Base-by-base conservation (phyloP, 2,797 vertebrate genomes). In the Bryconaethiops microstoma region DNA sequence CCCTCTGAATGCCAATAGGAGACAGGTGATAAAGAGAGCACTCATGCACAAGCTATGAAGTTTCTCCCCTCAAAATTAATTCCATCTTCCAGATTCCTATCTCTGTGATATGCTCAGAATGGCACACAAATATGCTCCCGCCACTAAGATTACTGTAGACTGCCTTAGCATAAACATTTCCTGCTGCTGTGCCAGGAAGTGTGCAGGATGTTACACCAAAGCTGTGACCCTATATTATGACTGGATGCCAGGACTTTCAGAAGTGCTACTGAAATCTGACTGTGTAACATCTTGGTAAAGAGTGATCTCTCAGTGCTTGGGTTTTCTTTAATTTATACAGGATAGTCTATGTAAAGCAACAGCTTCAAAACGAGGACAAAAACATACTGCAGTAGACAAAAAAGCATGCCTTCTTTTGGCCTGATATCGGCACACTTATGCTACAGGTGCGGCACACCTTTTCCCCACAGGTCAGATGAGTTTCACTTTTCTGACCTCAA, bases 81-180 rank as follows among this genome's bases (percentile, higher is more conserved):
- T 97, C 96, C 95, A 95, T 96, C 95, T 97, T 95, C 91, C 88
- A 97, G 96, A 98, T 97, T 94, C 92, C 95, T 95, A 96, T 97
- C 95, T 94, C 90, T 74, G 92, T 93, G 94, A 96, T 96, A 96
- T 95, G 95, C 95, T 94, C 94, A 96, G 96, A 97, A 96, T 95
- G 94, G 95, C 95, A 95, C 94, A 95, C 93, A 96, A 96, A 96
- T 95, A 96, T 95, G 93, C 92, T 92, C 91, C 92, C 92, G 92
- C 95, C 89, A 88, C 89, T 93, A 94, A 95, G 95, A 95, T 95
- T 95, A 95, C 93, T 84, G 87, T 92, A 87, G 94, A 94, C 94
- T 92, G 94, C 93, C 91, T 92, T 92, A 89, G 92, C 89, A 93
- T 94, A 93, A 90, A 92, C 87, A 92, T 92, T 94, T 89, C 90